Conservation (phyloP, 2,113 vertebrate species). For the Alligator sinensis region DNA sequence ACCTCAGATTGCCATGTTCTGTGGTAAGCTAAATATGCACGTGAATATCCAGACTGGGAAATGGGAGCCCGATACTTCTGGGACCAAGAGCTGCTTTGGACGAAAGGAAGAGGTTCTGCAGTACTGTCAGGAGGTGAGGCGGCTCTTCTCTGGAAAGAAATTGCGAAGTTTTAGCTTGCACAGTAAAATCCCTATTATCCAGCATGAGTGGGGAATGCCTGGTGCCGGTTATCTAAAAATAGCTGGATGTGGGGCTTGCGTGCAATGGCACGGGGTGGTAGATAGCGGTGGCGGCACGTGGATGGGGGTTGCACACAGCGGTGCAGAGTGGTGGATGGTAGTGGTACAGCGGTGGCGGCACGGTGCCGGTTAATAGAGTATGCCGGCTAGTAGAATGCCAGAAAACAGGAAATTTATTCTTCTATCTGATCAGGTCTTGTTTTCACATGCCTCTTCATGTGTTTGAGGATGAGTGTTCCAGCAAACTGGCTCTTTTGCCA, state of each 20-base stretch:
- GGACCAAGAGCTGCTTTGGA: slow-evolving; percentile 89
- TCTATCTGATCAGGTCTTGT: background rate
- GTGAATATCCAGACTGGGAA: slow-evolving; percentile 97
- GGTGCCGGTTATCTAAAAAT: too few species aligned
- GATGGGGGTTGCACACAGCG: too few species aligned
- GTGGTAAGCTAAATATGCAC: slow-evolving; percentile 97
- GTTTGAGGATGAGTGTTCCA: background rate
- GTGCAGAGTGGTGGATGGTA: too few species aligned
- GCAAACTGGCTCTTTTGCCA: background rate
- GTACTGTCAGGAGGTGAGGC: slow-evolving; percentile 97
- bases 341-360: too few species aligned
- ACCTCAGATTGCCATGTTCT: slow-evolving; percentile 97
- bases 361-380: too few species aligned
- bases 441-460: background rate
- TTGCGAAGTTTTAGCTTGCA: background rate
- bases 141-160: too few species aligned
- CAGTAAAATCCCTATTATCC: too few species aligned
- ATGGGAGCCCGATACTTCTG: slow-evolving; percentile 94
- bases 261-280: too few species aligned
- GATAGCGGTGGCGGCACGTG: too few species aligned
- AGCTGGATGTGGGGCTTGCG: too few species aligned
- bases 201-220: too few species aligned
- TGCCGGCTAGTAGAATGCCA: too few species aligned
- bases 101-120: slow-evolving; percentile 93
- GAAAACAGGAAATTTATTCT: background rate